Evolutionary conservation across 1,140 invertebrate genomes (phyloP).

Genomic region (Drosophila malerkotliana): DNA sequence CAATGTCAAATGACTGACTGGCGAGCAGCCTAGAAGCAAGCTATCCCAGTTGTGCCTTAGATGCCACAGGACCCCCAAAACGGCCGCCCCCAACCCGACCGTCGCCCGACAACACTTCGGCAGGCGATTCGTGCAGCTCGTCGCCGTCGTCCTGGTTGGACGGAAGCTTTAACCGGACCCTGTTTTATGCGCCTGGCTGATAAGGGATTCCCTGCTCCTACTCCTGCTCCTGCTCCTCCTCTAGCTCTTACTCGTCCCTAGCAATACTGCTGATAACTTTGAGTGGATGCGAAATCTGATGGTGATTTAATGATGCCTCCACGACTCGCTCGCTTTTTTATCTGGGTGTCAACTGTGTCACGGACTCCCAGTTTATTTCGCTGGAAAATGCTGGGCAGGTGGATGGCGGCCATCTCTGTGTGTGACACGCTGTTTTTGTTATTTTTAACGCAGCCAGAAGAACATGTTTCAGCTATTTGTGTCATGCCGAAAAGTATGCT

Average conservation of each 20-base stretch:
- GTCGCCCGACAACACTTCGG: conserved; percentile 56
- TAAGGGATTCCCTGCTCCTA: conserved; percentile 38
- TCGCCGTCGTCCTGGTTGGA: conserved; percentile 29
- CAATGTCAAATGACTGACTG: conserved; percentile 83
- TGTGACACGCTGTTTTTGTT: conserved; percentile 26
- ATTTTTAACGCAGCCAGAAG: conserved; percentile 58
- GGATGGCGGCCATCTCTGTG: conserved; percentile 24
- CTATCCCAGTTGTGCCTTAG: conserved; percentile 78
- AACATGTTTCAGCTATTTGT: conserved; percentile 46
- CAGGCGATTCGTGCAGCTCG: conserved; percentile 34
- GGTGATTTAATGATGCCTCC: conserved; percentile 59
- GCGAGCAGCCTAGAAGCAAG: conserved; percentile 52
- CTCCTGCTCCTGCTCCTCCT: conserved; percentile 7
- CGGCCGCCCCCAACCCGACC: conserved; percentile 21
- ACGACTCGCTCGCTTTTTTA: conserved; percentile 31
- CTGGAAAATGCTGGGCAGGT: conserved; percentile 24
- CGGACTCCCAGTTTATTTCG: conserved; percentile 39
- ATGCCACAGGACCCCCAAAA: conserved; percentile 54
- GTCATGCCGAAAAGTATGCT: conserved; percentile 40
- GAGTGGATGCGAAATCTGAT: conserved; percentile 35
- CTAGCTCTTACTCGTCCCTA: not conserved
- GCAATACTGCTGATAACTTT: conserved; percentile 32
- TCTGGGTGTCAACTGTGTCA: conserved; percentile 39
- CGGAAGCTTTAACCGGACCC: conserved; percentile 75
- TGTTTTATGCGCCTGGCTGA: conserved; percentile 64